Base-by-base conservation (phyloP, 2,797 vertebrate species). In the Moxostoma hubbsi region DNA sequence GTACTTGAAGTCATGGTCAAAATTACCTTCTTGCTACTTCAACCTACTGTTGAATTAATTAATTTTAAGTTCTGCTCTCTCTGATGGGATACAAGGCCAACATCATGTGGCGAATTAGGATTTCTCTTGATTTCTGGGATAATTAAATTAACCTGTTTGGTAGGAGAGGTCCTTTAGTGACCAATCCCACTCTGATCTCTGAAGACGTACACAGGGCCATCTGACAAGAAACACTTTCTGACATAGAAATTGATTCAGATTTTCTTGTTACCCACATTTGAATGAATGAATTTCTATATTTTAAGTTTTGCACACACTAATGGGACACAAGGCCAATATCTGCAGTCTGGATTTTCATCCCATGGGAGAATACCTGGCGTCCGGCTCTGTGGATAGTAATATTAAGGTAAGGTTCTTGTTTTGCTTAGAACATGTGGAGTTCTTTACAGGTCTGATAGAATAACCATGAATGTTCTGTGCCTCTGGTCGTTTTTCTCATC, bases 291-390 rank as follows among this genome's bases (percentile, higher is more conserved):
- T 2, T 43, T 1, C 18, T 36, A 70, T 83, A 11, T 81, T 2
- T 81, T 71, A 85, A 99, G 98, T 97, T 88, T 90, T 98, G 16
- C 94, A 96, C 65, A 97, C 94, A 0, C 88, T 99, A 78, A 93
- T 93, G 78, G 97, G 97, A 81, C 98, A 99, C 89, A 98, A 97
- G 87, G 94, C 96, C 0, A 97, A 95, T 86, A 94, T 99, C 85
- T 97, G 95, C 90, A 96, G 97, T 86, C 94, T 99, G 75, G 95
- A 95, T 74, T 98, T 98, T 83, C 96, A 99, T 82, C 97, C 98
- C 0, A 97, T 93, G 7, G 96, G 96, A 69, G 94, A 95, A 65
- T 97, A 96, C 79, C 92, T 99, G 45, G 97, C 96, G 9, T 99
- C 97, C 0, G 95, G 97, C 15, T 98, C 97, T 53, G 91, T 96